A percentile compares a stretch with the other conserved stretches of the same genome.
Evolutionary conservation across 2,113 vertebrate genomes (phyloP).

Genomic region (Fulmarus glacialis): DNA sequence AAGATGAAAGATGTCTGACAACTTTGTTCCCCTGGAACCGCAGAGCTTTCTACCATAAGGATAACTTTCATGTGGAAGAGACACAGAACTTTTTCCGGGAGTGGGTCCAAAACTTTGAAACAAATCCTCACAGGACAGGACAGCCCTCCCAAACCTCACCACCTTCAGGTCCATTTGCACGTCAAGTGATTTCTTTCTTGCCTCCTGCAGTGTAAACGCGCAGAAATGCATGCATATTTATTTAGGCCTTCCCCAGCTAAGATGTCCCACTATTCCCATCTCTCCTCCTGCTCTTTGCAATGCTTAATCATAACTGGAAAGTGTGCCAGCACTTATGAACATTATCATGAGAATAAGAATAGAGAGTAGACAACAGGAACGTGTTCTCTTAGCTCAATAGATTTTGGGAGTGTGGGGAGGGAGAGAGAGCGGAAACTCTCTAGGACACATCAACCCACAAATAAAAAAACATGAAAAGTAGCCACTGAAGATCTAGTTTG

Average conservation of each 20-base stretch:
- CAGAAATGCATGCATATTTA: neutral
- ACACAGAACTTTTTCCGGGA: constrained; percentile 39
- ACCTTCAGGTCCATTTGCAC: constrained; percentile 6
- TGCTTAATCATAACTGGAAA: constrained; percentile 12
- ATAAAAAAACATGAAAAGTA: neutral
- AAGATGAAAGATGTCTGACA: constrained; percentile 53
- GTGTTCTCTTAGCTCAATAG: neutral
- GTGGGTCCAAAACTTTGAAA: constrained; percentile 54
- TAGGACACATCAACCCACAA: neutral
- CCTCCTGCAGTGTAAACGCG: neutral
- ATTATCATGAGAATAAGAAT: neutral
- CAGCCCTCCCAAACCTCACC: constrained; percentile 23
- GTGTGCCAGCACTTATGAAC: neutral
- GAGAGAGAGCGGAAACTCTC: neutral
- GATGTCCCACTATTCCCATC: constrained; percentile 1
- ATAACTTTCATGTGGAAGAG: constrained; percentile 52
- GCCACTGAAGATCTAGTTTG: neutral
- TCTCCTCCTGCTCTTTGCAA: constrained; percentile 16
- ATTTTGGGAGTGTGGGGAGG: neutral
- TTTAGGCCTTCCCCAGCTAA: constrained; percentile 15
- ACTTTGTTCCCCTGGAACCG: constrained; percentile 52
- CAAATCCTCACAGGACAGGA: constrained; percentile 25
- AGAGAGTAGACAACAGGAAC: neutral
- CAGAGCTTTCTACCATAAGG: constrained; percentile 34
- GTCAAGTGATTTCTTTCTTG: constrained; percentile 37